phyloP scores from a whole-genome alignment of 2,797 vertebrate species.

The Buphagus erythrorhynchus region DNA sequence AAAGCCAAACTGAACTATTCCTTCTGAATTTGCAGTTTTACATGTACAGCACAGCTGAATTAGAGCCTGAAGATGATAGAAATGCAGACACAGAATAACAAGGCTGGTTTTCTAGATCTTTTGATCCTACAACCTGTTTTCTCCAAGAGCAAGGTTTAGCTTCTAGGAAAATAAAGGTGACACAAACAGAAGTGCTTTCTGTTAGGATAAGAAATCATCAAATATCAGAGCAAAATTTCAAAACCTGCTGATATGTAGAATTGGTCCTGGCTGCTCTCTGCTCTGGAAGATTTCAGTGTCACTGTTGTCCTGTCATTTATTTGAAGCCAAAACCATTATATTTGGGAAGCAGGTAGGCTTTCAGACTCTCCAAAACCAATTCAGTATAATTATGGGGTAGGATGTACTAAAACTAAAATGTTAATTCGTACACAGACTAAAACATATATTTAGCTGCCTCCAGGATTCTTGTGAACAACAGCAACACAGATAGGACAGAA shows the following conservation, averaged over 20 bases:
- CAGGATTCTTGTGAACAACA: background rate
- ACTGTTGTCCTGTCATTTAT: background rate
- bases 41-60: background rate
- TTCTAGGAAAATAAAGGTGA: background rate
- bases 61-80: background rate
- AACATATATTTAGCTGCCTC: background rate
- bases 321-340: background rate
- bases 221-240: background rate
- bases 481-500: background rate
- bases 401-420: background rate
- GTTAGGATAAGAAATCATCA: background rate
- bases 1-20: background rate
- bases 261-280: background rate
- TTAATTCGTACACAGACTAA: background rate
- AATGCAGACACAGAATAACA: background rate
- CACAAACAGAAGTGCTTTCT: background rate
- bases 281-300: background rate
- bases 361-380: background rate
- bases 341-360: background rate
- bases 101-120: background rate
- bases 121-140: background rate
- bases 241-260: background rate
- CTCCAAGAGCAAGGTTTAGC: background rate
- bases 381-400: background rate
- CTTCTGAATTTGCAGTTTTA: background rate